These are phyloP conservation scores for Neotoxoptera formosana DNA, from an alignment of 1,140 invertebrate species.

Conservation along the genomic window DNA sequence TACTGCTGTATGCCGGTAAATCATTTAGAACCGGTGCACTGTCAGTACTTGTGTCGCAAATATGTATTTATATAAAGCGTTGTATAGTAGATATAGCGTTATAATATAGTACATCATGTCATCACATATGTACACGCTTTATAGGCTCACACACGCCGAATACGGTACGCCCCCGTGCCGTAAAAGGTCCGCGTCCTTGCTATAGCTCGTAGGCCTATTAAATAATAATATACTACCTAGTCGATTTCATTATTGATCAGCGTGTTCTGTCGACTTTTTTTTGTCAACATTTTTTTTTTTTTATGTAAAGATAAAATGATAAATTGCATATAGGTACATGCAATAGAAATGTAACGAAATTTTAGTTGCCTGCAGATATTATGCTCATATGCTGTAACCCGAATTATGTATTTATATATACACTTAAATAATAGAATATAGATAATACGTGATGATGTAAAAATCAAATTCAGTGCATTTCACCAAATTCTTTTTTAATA, in stretches of 20 bases:
- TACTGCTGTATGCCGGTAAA: constrained; percentile 43
- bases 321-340: not conserved
- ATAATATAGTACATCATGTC: not conserved
- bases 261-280: not conserved
- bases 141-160: not conserved
- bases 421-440: not conserved
- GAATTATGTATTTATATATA: not conserved
- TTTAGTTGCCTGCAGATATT: not conserved
- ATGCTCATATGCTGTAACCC: not conserved
- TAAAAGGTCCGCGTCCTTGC: constrained; percentile 12
- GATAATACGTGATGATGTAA: not conserved
- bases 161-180: not conserved
- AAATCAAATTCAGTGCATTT: not conserved
- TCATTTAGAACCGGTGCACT: constrained; percentile 40
- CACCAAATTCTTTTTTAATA: not conserved
- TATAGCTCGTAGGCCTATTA: not conserved
- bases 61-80: constrained; percentile 21
- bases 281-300: not conserved
- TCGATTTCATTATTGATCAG: not conserved
- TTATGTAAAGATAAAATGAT: not conserved
- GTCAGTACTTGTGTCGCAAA: constrained; percentile 27
- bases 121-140: not conserved
- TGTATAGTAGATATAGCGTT: not conserved
- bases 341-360: not conserved
- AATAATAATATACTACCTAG: not conserved